Evolutionary conservation across 2,888 invertebrate species (phyloP), one percentile per base, ranked within the genome.

Genomic region (Aricia artaxerxes): DNA sequence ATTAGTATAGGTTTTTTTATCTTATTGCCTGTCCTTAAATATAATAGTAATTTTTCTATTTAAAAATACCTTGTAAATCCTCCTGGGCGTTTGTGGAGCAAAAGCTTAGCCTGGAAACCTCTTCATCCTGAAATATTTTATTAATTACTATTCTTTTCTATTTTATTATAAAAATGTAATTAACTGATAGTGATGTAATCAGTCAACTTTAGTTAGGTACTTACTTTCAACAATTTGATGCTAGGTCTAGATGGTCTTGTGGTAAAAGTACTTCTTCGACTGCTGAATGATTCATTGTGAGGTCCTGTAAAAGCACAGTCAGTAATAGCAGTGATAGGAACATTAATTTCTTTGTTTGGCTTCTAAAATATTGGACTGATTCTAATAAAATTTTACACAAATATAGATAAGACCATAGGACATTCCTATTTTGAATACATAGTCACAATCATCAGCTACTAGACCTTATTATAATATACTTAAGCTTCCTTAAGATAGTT

Each of bases 201-300:
- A 24, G 2, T 35, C 2, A 35, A 35, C 2, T 2, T 35, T 2
- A 35, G 1, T 35, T 35, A 35, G 35, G 1, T 35, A 86, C 90
- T 87, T 84, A 94, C 94, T 87, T 91, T 93, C 83, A 92, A 86
- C 87, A 94, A 89, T 85, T 88, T 88, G 82, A 93, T 91, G 82
- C 93, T 91, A 82, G 92, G 88, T 84, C 93, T 87, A 86, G 87
- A 88, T 79, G 92, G 92, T 85, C 92, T 93, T 82, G 91, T 91
- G 80, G 92, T 86, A 87, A 92, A 89, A 80, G 90, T 91, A 88
- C 90, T 93, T 88, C 91, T 91, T 84, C 90, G 90, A 86, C 88
- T 93, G 88, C 88, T 89, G 87, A 91, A 87, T 87, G 94, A 92
- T 86, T 92, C 94, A 94, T 94, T 92, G 85, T 92, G 90, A 88